Evolutionary conservation across 23 tunicate species (phyloP).

Genomic region (Phallusia fumigata): DNA sequence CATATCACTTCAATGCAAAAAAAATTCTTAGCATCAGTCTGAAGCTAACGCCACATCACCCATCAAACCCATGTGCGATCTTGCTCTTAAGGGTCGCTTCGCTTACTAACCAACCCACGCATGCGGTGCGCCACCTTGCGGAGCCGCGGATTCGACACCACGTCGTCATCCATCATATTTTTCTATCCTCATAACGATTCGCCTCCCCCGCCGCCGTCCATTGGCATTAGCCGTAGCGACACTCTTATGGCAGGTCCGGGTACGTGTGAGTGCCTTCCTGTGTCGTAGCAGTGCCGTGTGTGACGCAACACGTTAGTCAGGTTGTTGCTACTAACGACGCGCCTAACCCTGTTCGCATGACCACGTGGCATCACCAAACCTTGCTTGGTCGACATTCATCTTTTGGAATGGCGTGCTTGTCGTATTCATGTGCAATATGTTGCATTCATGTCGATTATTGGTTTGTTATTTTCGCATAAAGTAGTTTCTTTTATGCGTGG

Average conservation of each 20-base stretch:
- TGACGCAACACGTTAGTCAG: conserved; percentile 8
- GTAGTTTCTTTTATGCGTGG: not conserved
- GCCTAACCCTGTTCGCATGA: conserved; percentile 6
- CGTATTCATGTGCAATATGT: not conserved
- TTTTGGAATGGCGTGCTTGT: not conserved
- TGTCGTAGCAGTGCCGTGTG: conserved; percentile 18
- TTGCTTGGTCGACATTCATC: not conserved
- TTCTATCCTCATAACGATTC: conserved; percentile 27
- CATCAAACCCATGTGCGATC: not conserved
- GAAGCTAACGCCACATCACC: no score
- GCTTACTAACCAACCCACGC: conserved; percentile 12
- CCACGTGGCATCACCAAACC: not conserved
- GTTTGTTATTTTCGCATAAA: not conserved
- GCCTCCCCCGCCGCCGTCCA: not conserved
- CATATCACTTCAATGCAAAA: not conserved
- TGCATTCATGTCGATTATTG: not conserved
- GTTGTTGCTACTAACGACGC: not conserved
- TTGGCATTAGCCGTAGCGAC: conserved; percentile 1
- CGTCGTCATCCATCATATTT: conserved; percentile 41
- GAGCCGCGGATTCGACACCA: conserved; percentile 28
- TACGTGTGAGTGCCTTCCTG: conserved; percentile 29
- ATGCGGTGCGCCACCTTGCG: conserved; percentile 37
- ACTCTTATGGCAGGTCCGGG: conserved; percentile 27
- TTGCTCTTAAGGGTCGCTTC: not conserved
- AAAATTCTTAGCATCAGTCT: no score